A percentile compares a stretch with the other conserved stretches of the same genome.
phyloP scores from a whole-genome alignment of 2,888 invertebrate species.

The Nycteola revayana region DNA sequence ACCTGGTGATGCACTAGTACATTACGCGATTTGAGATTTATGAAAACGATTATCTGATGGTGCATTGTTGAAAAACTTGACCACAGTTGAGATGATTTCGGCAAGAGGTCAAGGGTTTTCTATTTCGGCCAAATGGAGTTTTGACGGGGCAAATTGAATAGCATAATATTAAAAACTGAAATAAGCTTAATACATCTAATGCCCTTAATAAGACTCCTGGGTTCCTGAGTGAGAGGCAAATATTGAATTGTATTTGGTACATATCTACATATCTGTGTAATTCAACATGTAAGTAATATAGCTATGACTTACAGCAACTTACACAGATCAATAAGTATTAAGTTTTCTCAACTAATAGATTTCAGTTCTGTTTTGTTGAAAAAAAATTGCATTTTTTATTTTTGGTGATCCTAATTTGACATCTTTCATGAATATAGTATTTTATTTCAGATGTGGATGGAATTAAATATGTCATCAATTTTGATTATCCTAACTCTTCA shows the following conservation, averaged over 20 bases:
- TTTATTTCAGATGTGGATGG: slow-evolving; percentile 93
- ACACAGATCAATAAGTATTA: slow-evolving; percentile 29
- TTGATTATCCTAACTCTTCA: slow-evolving; percentile 96
- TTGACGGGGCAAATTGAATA: slow-evolving; percentile 62
- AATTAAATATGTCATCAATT: slow-evolving; percentile 97
- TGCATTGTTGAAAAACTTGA: slow-evolving; percentile 82
- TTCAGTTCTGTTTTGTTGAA: slow-evolving; percentile 19
- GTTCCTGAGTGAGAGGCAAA: slow-evolving; percentile 80
- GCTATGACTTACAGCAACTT: slow-evolving; percentile 67
- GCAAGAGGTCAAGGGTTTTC: slow-evolving; percentile 81
- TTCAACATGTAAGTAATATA: slow-evolving; percentile 78
- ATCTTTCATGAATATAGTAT: slow-evolving; percentile 29
- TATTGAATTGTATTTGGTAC: slow-evolving; percentile 60
- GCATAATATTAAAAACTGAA: slow-evolving; percentile 36
- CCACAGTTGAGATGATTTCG: slow-evolving; percentile 69
- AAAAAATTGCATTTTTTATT: slow-evolving; percentile 14
- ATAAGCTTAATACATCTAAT: slow-evolving; percentile 40
- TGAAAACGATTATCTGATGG: slow-evolving; percentile 44
- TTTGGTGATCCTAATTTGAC: neutral
- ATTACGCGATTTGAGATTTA: slow-evolving; percentile 34
- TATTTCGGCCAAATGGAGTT: slow-evolving; percentile 80
- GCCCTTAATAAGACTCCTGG: slow-evolving; percentile 77
- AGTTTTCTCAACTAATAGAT: slow-evolving; percentile 14
- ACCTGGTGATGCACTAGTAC: slow-evolving; percentile 78
- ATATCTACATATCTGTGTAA: slow-evolving; percentile 66